Conservation (phyloP, 2,113 vertebrate species). For the Tympanuchus pallidicinctus region DNA sequence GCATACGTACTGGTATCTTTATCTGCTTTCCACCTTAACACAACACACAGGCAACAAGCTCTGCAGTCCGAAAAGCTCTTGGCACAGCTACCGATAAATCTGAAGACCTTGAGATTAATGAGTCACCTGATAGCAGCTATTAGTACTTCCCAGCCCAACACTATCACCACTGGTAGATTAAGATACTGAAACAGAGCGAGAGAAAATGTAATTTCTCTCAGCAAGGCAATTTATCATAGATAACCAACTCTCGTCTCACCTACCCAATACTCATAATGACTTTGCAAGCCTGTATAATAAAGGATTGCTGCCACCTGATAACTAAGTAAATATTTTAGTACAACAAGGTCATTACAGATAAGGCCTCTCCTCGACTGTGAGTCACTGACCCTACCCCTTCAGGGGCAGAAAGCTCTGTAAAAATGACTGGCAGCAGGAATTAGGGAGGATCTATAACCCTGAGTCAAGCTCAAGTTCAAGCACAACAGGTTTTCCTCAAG, state of each 20-base stretch:
- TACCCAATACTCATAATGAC: neutral
- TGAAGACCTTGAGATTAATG: neutral
- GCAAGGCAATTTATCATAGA: rapidly evolving
- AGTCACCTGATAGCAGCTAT: neutral
- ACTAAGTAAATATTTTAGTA: neutral
- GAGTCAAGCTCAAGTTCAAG: neutral
- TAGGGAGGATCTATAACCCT: neutral
- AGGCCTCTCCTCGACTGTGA: neutral
- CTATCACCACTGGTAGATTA: rapidly evolving
- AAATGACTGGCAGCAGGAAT: neutral
- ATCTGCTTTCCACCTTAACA: neutral
- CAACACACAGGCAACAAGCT: neutral
- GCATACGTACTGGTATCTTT: rapidly evolving
- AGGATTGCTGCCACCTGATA: neutral
- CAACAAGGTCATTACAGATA: neutral
- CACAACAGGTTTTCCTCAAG: neutral
- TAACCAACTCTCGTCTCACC: neutral
- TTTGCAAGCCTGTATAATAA: neutral
- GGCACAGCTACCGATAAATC: neutral
- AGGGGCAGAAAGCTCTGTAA: neutral
- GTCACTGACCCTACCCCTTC: neutral
- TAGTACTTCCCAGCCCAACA: neutral
- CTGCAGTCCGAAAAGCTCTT: neutral
- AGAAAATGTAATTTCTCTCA: neutral
- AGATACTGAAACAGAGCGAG: neutral